These are phyloP conservation scores for Eilema sororculum DNA, from an alignment of 2,888 invertebrate species.

Conservation along the genomic window DNA sequence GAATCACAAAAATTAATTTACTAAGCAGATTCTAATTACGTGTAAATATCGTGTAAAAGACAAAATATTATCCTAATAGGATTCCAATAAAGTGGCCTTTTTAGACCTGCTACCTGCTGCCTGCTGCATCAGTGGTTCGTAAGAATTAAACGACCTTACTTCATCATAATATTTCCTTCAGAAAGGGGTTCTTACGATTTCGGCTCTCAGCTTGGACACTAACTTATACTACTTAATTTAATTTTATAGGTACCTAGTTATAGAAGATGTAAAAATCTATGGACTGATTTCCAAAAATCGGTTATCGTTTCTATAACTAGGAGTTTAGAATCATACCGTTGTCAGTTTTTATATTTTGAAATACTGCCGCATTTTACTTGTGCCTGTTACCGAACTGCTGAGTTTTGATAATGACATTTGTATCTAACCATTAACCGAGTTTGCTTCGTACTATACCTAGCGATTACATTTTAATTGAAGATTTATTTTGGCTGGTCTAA, in stretches of 20 bases:
- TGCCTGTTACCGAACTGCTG: slow-evolving; percentile 38
- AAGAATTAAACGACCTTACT: not conserved
- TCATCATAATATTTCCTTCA: not conserved
- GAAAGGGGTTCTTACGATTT: not conserved
- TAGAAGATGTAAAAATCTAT: not conserved
- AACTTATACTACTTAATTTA: no score
- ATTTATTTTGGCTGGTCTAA: slow-evolving; percentile 56
- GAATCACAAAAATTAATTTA: no score
- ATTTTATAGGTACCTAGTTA: no score
- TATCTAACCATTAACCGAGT: slow-evolving; percentile 49
- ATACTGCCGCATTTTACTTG: slow-evolving; percentile 61
- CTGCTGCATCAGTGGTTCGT: not conserved
- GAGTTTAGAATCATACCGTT: no score
- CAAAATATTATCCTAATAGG: no score
- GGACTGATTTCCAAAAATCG: not conserved
- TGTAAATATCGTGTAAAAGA: no score
- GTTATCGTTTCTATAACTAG: no score
- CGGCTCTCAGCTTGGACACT: no score
- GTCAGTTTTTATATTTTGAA: slow-evolving; percentile 51
- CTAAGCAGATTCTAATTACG: no score
- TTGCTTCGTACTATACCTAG: slow-evolving; percentile 42
- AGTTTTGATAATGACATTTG: slow-evolving; percentile 67
- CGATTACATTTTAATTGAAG: slow-evolving; percentile 49
- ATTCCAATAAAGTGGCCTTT: no score
- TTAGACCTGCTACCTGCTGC: no score